Percentiles rank a stretch among this genome's conserved stretches.
Conservation (phyloP, 2,113 vertebrate species). For the Herpetotheres cachinnans region DNA sequence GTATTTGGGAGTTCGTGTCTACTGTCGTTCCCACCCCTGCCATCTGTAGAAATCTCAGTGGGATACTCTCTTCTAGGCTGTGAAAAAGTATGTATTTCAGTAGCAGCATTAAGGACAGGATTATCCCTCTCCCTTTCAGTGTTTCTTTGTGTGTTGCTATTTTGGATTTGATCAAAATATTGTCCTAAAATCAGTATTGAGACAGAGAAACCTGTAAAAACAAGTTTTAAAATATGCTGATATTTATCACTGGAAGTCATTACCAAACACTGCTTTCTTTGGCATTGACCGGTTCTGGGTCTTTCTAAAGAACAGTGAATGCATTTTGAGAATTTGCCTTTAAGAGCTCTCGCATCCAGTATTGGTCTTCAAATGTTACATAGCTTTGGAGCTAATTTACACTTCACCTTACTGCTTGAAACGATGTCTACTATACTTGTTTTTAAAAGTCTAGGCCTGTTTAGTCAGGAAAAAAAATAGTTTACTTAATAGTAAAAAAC, state of each 20-base stretch:
- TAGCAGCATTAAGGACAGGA: not conserved
- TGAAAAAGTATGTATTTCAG: not conserved
- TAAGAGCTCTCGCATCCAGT: not conserved
- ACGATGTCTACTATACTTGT: not conserved
- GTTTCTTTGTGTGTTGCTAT: not conserved
- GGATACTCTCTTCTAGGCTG: not conserved
- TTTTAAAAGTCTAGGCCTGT: not conserved
- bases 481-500: not conserved
- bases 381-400: not conserved
- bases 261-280: not conserved
- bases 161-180: not conserved
- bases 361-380: not conserved
- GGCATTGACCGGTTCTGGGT: not conserved
- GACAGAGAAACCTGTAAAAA: not conserved
- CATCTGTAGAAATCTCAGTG: not conserved
- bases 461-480: not conserved
- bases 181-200: not conserved
- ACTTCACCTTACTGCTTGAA: not conserved
- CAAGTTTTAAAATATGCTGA: not conserved
- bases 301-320: not conserved
- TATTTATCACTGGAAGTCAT: not conserved
- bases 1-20: not conserved
- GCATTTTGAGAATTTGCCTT: not conserved
- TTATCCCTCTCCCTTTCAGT: not conserved
- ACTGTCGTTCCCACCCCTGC: not conserved